Evolutionary conservation across 2,797 vertebrate species (phyloP), one percentile per base, ranked within the genome.

Genomic region (Thalassophryne amazonica): DNA sequence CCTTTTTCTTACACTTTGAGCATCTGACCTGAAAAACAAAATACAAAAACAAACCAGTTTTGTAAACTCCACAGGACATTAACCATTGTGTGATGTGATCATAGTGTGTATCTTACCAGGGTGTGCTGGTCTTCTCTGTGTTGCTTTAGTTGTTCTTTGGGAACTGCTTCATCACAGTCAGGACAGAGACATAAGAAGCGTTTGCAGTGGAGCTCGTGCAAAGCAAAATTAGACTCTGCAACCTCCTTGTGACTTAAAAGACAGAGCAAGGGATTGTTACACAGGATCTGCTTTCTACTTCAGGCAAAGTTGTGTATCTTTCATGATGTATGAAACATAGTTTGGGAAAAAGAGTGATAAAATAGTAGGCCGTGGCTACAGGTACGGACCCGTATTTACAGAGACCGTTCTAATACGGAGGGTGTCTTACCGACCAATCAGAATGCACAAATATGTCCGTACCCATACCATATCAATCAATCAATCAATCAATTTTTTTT

Each of bases 191-290:
- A 65, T 2, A 93, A 63, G 68, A 93, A 94, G 7, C 87, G 78
- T 11, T 65, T 25, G 67, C 93, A 95, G 79, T 93, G 89, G 0
- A 43, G 78, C 60, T 93, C 91, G 0, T 94, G 94, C 42, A 94
- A 76, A 11, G 64, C 22, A 15, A 93, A 87, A 64, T 93, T 92
- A 27, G 20, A 42, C 49, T 85, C 84, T 4, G 83, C 66, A 6
- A 95, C 85, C 0, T 81, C 76, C 68, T 63, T 92, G 54, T 90
- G 78, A 65, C 94, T 95, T 11, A 5, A 16, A n/a, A 46, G 19
- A 43, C 3, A 43, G 38, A 8, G 2, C n/a, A n/a, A 5, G 6
- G 43, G 4, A 42, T 15, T 17, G 3, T 17, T 10, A n/a, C n/a
- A n/a, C n/a, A n/a, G n/a, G n/a, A n/a, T n/a, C n/a, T n/a, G n/a